phyloP scores from a whole-genome alignment of 2,797 vertebrate species.

The Austrolebias charrua region DNA sequence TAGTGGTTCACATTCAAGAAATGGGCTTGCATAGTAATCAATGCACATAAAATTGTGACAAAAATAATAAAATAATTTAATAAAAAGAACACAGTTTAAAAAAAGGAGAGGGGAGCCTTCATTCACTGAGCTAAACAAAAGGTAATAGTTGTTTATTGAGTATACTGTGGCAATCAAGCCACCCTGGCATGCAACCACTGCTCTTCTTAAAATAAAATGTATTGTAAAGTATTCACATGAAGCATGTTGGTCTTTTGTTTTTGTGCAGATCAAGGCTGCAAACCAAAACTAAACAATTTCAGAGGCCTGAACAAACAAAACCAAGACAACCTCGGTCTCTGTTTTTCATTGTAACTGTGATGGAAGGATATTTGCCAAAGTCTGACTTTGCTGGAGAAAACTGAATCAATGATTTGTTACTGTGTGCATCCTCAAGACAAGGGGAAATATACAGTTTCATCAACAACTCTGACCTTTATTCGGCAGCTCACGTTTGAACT shows the following conservation, averaged over 20 bases:
- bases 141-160: not conserved
- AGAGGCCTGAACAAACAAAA: constrained; percentile 33
- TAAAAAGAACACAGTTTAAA: not conserved
- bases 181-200: constrained; percentile 5
- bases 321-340: constrained; percentile 31
- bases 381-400: constrained; percentile 22
- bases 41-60: not conserved
- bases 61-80: not conserved
- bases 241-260: constrained; percentile 11
- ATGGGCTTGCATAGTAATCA: not conserved
- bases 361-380: constrained; percentile 9
- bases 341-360: constrained; percentile 34
- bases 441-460: constrained; percentile 1
- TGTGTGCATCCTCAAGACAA: constrained; percentile 15
- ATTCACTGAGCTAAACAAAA: not conserved
- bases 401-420: not conserved
- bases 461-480: constrained; percentile 19
- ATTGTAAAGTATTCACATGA: constrained; percentile 18
- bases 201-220: constrained; percentile 3
- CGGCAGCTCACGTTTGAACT: constrained; percentile 26
- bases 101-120: not conserved
- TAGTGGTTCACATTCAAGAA: too few relatives aligned
- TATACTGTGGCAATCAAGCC: constrained; percentile 9
- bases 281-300: constrained; percentile 20
- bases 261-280: constrained; percentile 34